Evolutionary conservation across 2,797 vertebrate genomes (phyloP), one percentile per base, ranked within the genome.

Genomic region (Sebastes melanostomus): DNA sequence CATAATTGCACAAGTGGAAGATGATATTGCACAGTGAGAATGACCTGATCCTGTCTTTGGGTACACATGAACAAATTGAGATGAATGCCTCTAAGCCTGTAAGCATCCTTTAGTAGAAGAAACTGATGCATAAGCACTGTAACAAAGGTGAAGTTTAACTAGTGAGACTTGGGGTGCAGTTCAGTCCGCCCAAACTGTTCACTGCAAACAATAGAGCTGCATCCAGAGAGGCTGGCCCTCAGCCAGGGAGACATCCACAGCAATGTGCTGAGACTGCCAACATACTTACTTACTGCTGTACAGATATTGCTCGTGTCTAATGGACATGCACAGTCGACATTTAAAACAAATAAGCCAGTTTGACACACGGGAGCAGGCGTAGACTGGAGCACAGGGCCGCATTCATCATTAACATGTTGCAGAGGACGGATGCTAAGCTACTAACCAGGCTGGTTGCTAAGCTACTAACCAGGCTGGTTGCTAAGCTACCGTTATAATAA

Each of bases 191-290:
- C 67, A 77, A 86, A 85, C 59, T 82, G 72, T 71, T 54, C 80
- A 66, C 16, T 32, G 86, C 82, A 90, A 93, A 93, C 93, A 92
- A 93, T 84, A 16, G 88, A 88, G 75, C 60, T 73, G 85, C 85
- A 85, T 85, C 80, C 78, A 75, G 55, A 82, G 61, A 82, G 63
- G 58, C 58, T 85, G 87, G 82, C 83, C 77, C 68, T 11, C 34
- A 24, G 79, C 84, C 85, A 86, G 62, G 10, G 76, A 83, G 78
- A 81, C 90, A 79, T 75, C 71, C 69, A 66, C 18, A 78, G 83
- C 81, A 50, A 78, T 72, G 79, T 72, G 85, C 61, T 32, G 52
- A 71, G 25, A 76, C 54, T 60, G 12, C 10, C 24, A 32, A 60
- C 69, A 63, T 20, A 36, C 32, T 65, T 52, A 66, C 30, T 55